Evolutionary conservation across 2,113 vertebrate genomes (phyloP), one percentile per base, ranked within the genome.

Genomic region (Triplophysa tibetana): DNA sequence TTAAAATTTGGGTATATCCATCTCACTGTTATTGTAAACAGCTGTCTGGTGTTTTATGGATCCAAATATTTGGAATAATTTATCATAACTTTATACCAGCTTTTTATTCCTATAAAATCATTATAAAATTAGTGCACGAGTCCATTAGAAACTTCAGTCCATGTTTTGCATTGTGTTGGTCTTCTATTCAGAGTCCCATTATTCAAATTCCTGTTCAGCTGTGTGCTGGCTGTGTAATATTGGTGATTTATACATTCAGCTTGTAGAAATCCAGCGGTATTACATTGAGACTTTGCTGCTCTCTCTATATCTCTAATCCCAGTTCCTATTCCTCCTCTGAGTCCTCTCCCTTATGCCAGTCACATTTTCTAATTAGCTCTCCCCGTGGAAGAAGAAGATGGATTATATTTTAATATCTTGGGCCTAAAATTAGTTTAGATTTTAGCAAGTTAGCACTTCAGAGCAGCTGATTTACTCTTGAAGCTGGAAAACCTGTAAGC

Each of bases 361-460:
- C 94, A 90, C 92, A 89, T 94, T 94, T 94, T 93, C 92, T 93
- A 94, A 92, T 92, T 96, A 96, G 94, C 91, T 94, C 92, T 93
- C 92, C 94, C 83, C 83, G 77, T 83, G 91, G 93, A 93, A 91
- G 90, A 94, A 89, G 93, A 93, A 96, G 94, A 93, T 95, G 93
- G 91, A 95, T 96, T 95, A 93, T 96, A 94, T 97, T 96, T 96
- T 97, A 95, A 89, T 94, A 95, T 91, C 91, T 91, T 87, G 90
- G 89, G 92, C 92, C 93, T 93, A 93, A 95, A 95, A 94, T 93
- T 92, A 93, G 95, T 95, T 95, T 95, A 85, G 78, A 85, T 82
- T 85, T 85, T 82, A 85, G 80, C 95, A 91, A 91, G 91, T 90
- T 90, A 88, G 89, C 92, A 86, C 88, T 92, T 90, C 90, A 86